Evolutionary conservation across 2,113 vertebrate genomes (phyloP), one percentile per base, ranked within the genome.

Genomic region (Clarias macrocephalus): DNA sequence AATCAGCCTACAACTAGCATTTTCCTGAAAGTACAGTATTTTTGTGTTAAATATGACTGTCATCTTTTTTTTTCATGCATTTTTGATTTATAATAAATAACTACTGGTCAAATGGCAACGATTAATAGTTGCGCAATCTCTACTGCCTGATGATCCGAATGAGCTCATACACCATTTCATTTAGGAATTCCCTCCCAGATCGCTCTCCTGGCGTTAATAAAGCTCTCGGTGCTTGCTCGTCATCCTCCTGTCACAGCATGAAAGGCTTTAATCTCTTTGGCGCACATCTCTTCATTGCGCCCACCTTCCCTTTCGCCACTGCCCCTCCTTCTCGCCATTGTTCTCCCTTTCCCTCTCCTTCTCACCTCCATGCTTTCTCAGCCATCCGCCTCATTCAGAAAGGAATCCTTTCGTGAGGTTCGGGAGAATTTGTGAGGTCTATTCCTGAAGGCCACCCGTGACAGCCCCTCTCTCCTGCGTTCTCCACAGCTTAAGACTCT

Each of bases 251-350:
- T 92, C 89, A 83, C 88, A 86, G 63, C 97, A 97, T 96, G 96
- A 96, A 96, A 95, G 93, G 91, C 94, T 96, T 96, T 96, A 97
- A 96, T 96, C 96, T 95, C 95, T 94, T 95, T 92, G 95, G 95
- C 94, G 93, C 91, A 92, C 95, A 93, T 94, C 92, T 91, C 86
- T 93, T 95, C 95, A 96, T 95, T 94, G 48, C 21, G 15, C 88
- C 70, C 75, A 33, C 70, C 77, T 66, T 79, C 65, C 95, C 93
- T 91, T 87, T 84, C 88, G 28, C 90, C 92, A 92, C 92, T 94
- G 95, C 95, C 94, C 96, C 90, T 85, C 87, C 76, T 48, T 23
- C 65, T 90, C 84, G 88, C 88, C 75, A 87, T 88, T 87, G 86
- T 89, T 86, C 80, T 72, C 59, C 42, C 70, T 63, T 56, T 62